phyloP scores from a whole-genome alignment of 2,888 invertebrate genomes.

The Dolichomitus sp. region DNA sequence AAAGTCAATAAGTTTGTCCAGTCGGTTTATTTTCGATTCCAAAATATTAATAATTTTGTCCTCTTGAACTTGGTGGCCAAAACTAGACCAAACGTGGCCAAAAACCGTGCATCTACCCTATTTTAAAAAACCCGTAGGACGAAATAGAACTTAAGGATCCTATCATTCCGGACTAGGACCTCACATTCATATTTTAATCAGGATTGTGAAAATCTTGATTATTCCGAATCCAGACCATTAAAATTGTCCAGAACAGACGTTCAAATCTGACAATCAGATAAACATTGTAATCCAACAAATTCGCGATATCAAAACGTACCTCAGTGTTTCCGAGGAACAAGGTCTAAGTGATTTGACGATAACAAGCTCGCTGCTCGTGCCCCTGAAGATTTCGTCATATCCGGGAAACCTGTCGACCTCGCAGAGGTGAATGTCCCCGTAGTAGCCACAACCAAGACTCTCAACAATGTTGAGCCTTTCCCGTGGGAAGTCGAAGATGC shows the following conservation, averaged over 20 bases:
- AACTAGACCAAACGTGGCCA: too few species aligned
- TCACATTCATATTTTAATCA: too few species aligned
- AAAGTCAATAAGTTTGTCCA: too few species aligned
- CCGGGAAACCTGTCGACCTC: constrained; percentile 87
- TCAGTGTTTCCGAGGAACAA: constrained; percentile 87
- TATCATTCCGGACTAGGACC: too few species aligned
- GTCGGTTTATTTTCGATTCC: too few species aligned
- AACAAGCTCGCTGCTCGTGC: constrained; percentile 87
- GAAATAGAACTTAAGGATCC: too few species aligned
- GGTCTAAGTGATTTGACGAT: constrained; percentile 91
- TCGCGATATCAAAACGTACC: constrained; percentile 75
- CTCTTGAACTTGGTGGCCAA: too few species aligned
- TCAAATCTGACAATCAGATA: neutral
- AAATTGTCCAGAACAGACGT: neutral
- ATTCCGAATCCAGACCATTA: neutral
- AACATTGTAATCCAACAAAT: neutral
- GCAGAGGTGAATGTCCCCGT: constrained; percentile 91
- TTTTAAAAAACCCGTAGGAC: too few species aligned
- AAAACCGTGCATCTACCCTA: too few species aligned
- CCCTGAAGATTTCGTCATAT: constrained; percentile 82
- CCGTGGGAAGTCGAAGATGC: constrained; percentile 89
- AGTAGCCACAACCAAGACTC: constrained; percentile 92
- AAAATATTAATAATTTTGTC: too few species aligned
- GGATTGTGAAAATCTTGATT: too few species aligned
- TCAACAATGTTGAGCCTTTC: constrained; percentile 92